Percentiles rank a stretch among this genome's conserved stretches.
These are phyloP conservation scores for Brachirus orientalis DNA, from an alignment of 2,113 vertebrate genomes.

Conservation along the genomic window DNA sequence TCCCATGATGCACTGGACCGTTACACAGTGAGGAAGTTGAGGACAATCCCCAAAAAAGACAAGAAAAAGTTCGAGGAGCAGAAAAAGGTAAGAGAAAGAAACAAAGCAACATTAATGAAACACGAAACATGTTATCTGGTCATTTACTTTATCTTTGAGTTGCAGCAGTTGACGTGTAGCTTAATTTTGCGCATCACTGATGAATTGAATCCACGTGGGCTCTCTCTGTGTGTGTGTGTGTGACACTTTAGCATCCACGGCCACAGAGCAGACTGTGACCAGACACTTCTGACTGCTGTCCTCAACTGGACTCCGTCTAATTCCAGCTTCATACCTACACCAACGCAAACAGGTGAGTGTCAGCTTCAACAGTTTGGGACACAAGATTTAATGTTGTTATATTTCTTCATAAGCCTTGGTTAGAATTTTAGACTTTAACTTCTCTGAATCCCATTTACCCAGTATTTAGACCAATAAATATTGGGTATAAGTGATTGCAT, in stretches of 20 bases:
- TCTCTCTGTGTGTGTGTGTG: background rate
- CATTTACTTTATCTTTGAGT: background rate
- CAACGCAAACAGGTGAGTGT: slow-evolving; percentile 44
- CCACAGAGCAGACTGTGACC: slow-evolving; percentile 13
- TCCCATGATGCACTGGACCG: slow-evolving; percentile 58
- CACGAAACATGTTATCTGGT: too few species aligned
- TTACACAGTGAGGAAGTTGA: slow-evolving; percentile 46
- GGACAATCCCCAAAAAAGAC: background rate
- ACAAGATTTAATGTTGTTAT: background rate
- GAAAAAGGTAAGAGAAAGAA: slow-evolving; percentile 13
- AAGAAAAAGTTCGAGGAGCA: background rate
- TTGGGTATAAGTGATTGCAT: too few species aligned
- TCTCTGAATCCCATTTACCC: too few species aligned
- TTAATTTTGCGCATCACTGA: background rate
- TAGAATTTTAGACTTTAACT: too few species aligned
- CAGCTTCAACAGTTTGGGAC: too few species aligned
- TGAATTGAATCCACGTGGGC: slow-evolving; percentile 54
- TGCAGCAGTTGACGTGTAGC: background rate
- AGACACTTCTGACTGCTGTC: slow-evolving; percentile 2
- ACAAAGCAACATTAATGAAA: background rate
- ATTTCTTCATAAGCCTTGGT: too few species aligned
- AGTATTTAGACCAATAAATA: too few species aligned
- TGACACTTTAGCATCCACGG: background rate
- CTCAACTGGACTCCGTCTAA: slow-evolving; percentile 26
- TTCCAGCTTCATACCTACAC: slow-evolving; percentile 11